Base-by-base conservation (phyloP, 2,113 vertebrate species). In the Pelecanoides urinatrix region DNA sequence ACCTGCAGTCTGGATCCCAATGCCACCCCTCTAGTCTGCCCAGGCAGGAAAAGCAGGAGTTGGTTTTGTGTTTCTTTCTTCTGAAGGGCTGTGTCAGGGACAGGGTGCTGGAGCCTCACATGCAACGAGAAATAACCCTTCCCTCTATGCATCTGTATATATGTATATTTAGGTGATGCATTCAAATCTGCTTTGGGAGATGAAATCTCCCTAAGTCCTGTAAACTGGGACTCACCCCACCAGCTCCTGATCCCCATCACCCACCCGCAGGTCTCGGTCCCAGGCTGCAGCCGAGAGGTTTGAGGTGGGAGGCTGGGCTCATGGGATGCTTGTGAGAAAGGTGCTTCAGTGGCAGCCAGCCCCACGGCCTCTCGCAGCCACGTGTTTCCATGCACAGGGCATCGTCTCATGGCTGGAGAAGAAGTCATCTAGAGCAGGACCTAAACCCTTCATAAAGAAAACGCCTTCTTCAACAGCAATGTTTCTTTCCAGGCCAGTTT, bases 401-500 rank as follows among this genome's bases (percentile, higher is more conserved):
- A n/a, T 42, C 2, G 0, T 52, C 38, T 77, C 40, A 32, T 26
- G 30, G 25, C 63, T 84, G 20, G 7, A 55, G 53, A 50, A 75
- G 38, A 4, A 0, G 4, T 13, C 44, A 50, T 10, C 40, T 55
- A 32, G 26, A 65, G 36, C 67, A 61, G 40, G 16, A 18, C 2
- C 7, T 32, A 65, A 47, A 59, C 4, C 29, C 14, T 56, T 68
- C 1, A 1, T 32, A 30, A 84, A 78, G 27, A 63, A 85, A 67
- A 53, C 1, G 7, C 4, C 1, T 79, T 75, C 73, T 79, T 67
- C 58, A 84, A 16, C n/a, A 63, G 9, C 0, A 0, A 9, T 0
- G 1, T 77, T 85, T 88, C 50, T 30, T 67, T 92, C 66, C 16
- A 58, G 29, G 16, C 9, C 45, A 62, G 38, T 79, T 82, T 71